Base-by-base conservation (phyloP, 2,113 vertebrate genomes). In the Chloropsis cyanopogon region DNA sequence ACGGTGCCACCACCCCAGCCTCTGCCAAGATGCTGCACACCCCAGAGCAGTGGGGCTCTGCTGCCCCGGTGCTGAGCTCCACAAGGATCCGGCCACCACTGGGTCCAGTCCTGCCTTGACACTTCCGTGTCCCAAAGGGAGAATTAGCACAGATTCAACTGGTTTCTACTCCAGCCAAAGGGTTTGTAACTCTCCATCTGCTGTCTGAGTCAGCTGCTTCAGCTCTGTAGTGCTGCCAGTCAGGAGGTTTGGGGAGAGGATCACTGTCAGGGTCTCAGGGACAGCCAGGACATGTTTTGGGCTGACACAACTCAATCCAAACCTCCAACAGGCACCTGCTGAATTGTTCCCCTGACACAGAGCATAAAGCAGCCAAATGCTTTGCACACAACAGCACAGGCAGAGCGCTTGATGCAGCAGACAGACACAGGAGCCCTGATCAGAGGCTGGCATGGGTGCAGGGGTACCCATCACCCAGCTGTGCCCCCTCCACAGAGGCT, bases 1-100 rank as follows among this genome's bases (percentile, higher is more conserved):
- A 4, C 1, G 0, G 29, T 20, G 5, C 56, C 29, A 4, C 4
- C 10, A 0, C 31, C 29, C 9, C 71, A 47, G 72, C n/a, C 63
- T 22, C 21, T 2, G 1, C 35, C 33, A 4, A 4, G 37, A 0
- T 5, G 22, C 52, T 52, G 64, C 70, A 18, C 5, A 4, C 4
- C 39, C 60, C 41, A 20, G 7, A n/a, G 64, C 47, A 31, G 4
- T 2, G 49, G 28, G 28, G 10, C 29, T 16, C 19, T 60, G 52
- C 29, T 75, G 28, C 17, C 65, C 12, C 2, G 0, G 5, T 3
- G 5, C 61, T 14, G 16, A 80, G 61, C 63, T 22, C 79, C 8
- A 0, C 0, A 0, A 6, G n/a, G 75, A 8, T 31, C 50, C 50
- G 64, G 47, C 71, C 66, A 75, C 35, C 17, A 3, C 29, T 0